These are phyloP conservation scores for Tympanuchus pallidicinctus DNA, from an alignment of 2,113 vertebrate species.

Conservation along the genomic window DNA sequence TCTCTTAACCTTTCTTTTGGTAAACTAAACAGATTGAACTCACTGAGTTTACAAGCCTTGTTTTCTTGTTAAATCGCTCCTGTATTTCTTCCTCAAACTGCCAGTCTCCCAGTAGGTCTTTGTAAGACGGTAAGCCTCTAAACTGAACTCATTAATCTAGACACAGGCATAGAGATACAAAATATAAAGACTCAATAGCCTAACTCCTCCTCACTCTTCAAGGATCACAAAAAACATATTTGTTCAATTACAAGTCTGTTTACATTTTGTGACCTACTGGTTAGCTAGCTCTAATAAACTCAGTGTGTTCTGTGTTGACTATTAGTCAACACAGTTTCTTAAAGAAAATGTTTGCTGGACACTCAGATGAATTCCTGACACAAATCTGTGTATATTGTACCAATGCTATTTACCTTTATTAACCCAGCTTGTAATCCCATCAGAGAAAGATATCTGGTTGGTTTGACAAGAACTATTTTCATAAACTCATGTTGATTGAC, in stretches of 20 bases:
- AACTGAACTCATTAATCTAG: neutral
- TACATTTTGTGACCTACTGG: constrained; percentile 34
- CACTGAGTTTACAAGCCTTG: neutral
- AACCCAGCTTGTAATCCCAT: constrained; percentile 35
- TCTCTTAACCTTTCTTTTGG: neutral
- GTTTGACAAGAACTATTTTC: constrained; percentile 59
- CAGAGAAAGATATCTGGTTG: constrained; percentile 54
- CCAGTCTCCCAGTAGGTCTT: neutral
- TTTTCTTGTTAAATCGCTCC: constrained; percentile 8
- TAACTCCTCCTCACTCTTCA: neutral
- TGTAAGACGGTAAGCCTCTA: neutral
- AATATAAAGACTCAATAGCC: neutral
- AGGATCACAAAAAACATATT: neutral
- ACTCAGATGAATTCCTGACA: neutral
- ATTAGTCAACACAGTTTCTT: constrained; percentile 22
- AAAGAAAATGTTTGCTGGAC: neutral
- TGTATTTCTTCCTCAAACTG: neutral
- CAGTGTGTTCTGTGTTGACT: constrained; percentile 34
- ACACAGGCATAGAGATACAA: neutral
- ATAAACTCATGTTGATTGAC: constrained; percentile 54
- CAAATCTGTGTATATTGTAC: constrained; percentile 28
- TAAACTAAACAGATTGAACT: constrained; percentile 32
- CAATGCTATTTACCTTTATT: constrained; percentile 37
- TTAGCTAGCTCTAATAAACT: constrained; percentile 44
- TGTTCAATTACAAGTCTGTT: constrained; percentile 24